Percentiles rank a stretch among this genome's conserved stretches.
These are phyloP conservation scores for Leptinotarsa haldemani DNA, from an alignment of 2,888 invertebrate species.

Conservation along the genomic window DNA sequence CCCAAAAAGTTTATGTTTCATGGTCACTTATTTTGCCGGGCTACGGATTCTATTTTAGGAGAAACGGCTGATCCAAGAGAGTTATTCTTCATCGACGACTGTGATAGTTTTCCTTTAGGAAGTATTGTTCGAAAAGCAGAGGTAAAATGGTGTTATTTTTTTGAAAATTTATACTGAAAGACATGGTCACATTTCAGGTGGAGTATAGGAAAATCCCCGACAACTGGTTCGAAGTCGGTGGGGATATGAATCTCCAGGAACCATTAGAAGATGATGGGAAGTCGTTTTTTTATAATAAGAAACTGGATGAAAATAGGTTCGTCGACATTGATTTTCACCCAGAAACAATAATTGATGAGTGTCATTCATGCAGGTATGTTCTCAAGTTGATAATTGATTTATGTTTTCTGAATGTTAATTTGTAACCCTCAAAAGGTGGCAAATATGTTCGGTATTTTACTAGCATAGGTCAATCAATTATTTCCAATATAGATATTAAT, in stretches of 20 bases:
- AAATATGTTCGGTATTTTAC: too few species aligned
- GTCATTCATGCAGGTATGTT: conserved; percentile 70
- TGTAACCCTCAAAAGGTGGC: too few species aligned
- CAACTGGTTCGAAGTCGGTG: conserved; percentile 78
- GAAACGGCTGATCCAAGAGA: conserved; percentile 82
- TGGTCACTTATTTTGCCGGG: conserved; percentile 78
- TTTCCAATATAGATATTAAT: too few species aligned
- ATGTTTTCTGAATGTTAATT: too few species aligned
- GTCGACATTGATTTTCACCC: conserved; percentile 65
- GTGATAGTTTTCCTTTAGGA: conserved; percentile 75
- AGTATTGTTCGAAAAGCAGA: conserved; percentile 59
- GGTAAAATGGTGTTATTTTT: conserved; percentile 42
- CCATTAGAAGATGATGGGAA: conserved; percentile 71
- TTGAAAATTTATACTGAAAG: too few species aligned
- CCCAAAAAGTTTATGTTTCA: conserved; percentile 75
- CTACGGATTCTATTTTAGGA: conserved; percentile 82
- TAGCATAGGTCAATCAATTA: too few species aligned
- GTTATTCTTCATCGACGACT: conserved; percentile 79
- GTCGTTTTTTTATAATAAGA: conserved; percentile 61
- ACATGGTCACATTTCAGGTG: conserved; percentile 58
- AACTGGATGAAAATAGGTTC: conserved; percentile 71
- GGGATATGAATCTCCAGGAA: conserved; percentile 68
- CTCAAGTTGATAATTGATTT: too few species aligned
- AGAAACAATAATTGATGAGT: conserved; percentile 65
- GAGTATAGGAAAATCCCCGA: conserved; percentile 66